Base-by-base conservation (phyloP, 1,140 invertebrate genomes). In the Zophobas morio region DNA sequence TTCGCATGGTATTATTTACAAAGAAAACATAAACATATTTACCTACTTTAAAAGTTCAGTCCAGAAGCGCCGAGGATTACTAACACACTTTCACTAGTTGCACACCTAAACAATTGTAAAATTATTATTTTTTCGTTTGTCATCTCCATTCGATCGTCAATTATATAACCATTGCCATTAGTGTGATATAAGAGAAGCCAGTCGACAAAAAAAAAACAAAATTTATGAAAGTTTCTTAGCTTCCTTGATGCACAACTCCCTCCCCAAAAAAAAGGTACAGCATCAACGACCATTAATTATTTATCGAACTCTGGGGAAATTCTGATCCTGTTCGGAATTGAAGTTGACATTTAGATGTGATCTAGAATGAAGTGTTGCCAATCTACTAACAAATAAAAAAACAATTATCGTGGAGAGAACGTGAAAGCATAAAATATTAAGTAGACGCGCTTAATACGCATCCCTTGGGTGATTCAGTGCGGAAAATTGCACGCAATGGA, bases 1-100 rank as follows among this genome's bases (percentile, higher is more conserved):
- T 20, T 20, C 20, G 20, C 20, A 20, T 20, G 20, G 36, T 36
- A 60, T 60, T 60, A 60, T 60, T 60, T 39, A 39, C 56, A 66
- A 51, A 51, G n/a, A 51, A 51, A 51, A 51, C 49, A 75, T 42
- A 75, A 75, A 57, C 73, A 75, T 63, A 75, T 75, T 75, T 75
- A 75, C 73, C 73, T 75, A 75, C 73, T 75, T 75, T 75, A 75
- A 75, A 75, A 75, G 73, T 75, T 75, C 73, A 75, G 73, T 42
- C 39, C 73, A 63, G 54, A 63, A 60, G 57, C 39, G 54, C 40
- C 51, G 40, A 60, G n/a, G 56, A 75, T 46, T 60, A 60, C 42
- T 75, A 75, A 75, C 73, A 75, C 73, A 75, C 73, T 75, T 75
- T 75, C 73, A 75, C 73, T 75, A 60, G 73, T 56, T 73, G 36